These are phyloP conservation scores for Drosophila macrospina DNA, from an alignment of 2,888 invertebrate species.

Conservation along the genomic window DNA sequence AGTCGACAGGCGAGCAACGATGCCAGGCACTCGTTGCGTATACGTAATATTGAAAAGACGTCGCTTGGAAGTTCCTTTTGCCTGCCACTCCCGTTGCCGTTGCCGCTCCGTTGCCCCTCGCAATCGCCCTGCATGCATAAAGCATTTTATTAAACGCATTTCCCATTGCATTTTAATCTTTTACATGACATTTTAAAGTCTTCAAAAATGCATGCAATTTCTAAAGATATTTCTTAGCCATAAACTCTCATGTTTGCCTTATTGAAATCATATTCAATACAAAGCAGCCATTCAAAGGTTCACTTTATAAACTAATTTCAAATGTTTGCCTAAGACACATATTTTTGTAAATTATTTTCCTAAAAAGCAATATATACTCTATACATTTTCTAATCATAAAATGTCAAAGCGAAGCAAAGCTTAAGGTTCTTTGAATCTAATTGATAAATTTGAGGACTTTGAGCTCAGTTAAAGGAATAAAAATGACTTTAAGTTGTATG, in stretches of 20 bases:
- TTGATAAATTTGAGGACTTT: too few species aligned
- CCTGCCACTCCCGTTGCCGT: slow-evolving; percentile 10
- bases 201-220: slow-evolving; percentile 13
- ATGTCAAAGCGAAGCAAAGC: too few species aligned
- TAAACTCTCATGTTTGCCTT: background rate
- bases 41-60: slow-evolving; percentile 61
- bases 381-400: too few species aligned
- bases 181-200: slow-evolving; percentile 30
- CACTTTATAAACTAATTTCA: slow-evolving; percentile 20
- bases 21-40: slow-evolving; percentile 52
- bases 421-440: too few species aligned
- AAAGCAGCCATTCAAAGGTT: slow-evolving; percentile 1
- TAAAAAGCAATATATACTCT: too few species aligned
- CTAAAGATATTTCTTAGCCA: slow-evolving; percentile 5
- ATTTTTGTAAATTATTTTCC: too few species aligned
- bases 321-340: too few species aligned
- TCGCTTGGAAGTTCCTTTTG: slow-evolving; percentile 37
- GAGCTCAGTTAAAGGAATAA: too few species aligned
- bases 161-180: slow-evolving; percentile 40
- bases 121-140: slow-evolving; percentile 36
- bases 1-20: slow-evolving; percentile 37
- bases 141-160: slow-evolving; percentile 57
- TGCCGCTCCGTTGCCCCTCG: slow-evolving; percentile 8
- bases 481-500: too few species aligned
- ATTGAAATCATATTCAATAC: slow-evolving; percentile 9